Base-by-base conservation (phyloP, 1,140 invertebrate genomes). In the Drosophila nigromelanica region DNA sequence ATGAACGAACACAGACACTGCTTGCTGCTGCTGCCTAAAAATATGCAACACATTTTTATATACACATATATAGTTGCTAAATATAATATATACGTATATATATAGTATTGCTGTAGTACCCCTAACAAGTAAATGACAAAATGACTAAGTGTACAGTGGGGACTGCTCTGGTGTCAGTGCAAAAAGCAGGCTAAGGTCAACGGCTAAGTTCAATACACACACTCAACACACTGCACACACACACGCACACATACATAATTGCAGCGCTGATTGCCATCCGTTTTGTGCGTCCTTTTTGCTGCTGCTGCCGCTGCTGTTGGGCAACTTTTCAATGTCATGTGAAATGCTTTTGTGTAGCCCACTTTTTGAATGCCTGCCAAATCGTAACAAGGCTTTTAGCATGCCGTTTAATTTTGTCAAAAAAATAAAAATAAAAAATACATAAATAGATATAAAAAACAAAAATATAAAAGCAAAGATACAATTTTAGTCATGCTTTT, bases 131-230 rank as follows among this genome's bases (percentile, higher is more conserved):
- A 73, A 81, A 63, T 63, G 62, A 51, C 66, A 68, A 87, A 86
- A 71, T 78, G 78, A 75, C 77, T 71, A 78, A 80, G 66, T 63
- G 82, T 54, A 14, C 11, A 21, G 21, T 40, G 12, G 15, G 42
- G 30, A 8, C 18, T 35, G 27, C 18, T 15, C 5, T n/a, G 55
- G 2, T 8, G 18, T 12, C 50, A 62, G 21, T 67, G 37, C 15
- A 51, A 50, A 86, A 86, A 81, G 71, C 67, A 87, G 81, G 81
- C 81, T 86, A 86, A 86, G 81, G 81, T 86, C 81, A 82, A 63
- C 54, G 59, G 24, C 50, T 85, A 86, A 87, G 81, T 86, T 86
- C 81, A 86, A 86, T 86, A 76, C 14, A 47, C 56, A 78, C 48
- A 63, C 24, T 60, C 63, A 73, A 5, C 56, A 59, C 42, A 54